Evolutionary conservation across 1,140 invertebrate species (phyloP).

Genomic region (Drosophila virilis): DNA sequence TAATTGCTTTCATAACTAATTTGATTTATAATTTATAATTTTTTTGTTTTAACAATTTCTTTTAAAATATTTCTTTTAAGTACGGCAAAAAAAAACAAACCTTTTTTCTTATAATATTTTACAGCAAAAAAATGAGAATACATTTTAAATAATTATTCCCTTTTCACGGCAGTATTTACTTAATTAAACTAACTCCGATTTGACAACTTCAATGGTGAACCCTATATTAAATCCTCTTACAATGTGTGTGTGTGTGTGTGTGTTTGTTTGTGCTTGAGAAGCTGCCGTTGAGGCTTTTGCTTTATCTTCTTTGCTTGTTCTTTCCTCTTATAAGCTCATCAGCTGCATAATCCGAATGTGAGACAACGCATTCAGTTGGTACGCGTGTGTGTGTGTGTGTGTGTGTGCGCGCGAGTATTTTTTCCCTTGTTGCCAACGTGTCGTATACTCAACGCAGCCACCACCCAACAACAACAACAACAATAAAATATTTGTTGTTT

Average conservation of each 20-base stretch:
- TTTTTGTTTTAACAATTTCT: too few relatives aligned
- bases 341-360: constrained; percentile 44
- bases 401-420: constrained; percentile 16
- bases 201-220: not conserved
- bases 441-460: constrained; percentile 65
- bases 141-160: not conserved
- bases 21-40: too few relatives aligned
- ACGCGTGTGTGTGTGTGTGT: not conserved
- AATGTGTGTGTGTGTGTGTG: not conserved
- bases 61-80: too few relatives aligned
- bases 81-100: too few relatives aligned
- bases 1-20: too few relatives aligned
- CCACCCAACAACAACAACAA: constrained; percentile 59
- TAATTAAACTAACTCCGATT: not conserved
- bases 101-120: too few relatives aligned
- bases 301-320: constrained; percentile 24
- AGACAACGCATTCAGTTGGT: constrained; percentile 20
- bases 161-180: not conserved
- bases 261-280: constrained; percentile 5
- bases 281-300: constrained; percentile 18
- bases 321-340: constrained; percentile 32
- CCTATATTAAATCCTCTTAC: not conserved
- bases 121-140: not conserved
- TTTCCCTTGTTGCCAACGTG: constrained; percentile 56
- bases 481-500: not conserved